Evolutionary conservation across 1,140 invertebrate genomes (phyloP), one percentile per base, ranked within the genome.

Genomic region (Brachionus rotundiformis): DNA sequence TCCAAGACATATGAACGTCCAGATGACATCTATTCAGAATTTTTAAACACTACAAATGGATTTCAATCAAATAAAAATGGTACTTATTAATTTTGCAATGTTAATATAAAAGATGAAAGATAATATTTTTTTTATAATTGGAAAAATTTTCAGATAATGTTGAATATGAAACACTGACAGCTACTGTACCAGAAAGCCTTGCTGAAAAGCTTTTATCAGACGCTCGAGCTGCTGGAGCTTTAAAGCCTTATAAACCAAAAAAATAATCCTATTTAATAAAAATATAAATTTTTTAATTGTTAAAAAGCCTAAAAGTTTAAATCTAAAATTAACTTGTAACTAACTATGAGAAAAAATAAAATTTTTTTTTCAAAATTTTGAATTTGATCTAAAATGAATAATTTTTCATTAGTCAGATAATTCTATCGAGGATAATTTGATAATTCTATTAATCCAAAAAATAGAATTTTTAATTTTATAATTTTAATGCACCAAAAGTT

Each of bases 141-240:
- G 33, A 47, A 23, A 44, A 29, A n/a, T 54, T 27, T 76, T 27
- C 73, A 47, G 73, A 76, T 76, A 54, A 76, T 54, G 73, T 47
- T 54, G 76, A 79, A 79, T 79, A 79, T 31, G 76, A 79, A 54
- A 79, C 76, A 23, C 11, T 79, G 19, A 63, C 76, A 3, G 36
- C 47, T 19, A 59, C 44, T 29, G 76, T 79, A 54, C 54, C 76
- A 19, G 44, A 54, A 54, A 54, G 54, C 49, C 27, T 79, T 13
- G 76, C 76, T 39, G 76, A 79, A 79, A 79, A 79, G 36, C 29
- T 79, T 36, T 36, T 79, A 19, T 33, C 76, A 33, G 76, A 79
- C 7, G 76, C 76, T 25, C 25, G 36, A 54, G 76, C 76, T 16
- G 76, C 76, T 39, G 76, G 76, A 54, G 54, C 63, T 31, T 16